Percentiles rank a stretch among this genome's conserved stretches.
Conservation (phyloP, 2,888 invertebrate genomes). For the Icerya purchasi region DNA sequence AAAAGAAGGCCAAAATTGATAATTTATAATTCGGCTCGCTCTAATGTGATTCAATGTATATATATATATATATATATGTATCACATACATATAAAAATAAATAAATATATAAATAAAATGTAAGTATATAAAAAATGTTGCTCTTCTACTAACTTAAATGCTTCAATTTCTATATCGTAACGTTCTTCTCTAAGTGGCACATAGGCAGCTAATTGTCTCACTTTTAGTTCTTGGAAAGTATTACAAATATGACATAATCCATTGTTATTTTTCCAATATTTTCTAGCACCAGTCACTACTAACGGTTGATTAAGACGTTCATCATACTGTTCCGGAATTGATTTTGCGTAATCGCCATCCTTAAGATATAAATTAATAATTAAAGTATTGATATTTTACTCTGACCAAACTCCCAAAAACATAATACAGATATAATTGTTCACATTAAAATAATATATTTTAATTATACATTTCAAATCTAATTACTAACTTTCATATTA, state of each 20-base stretch:
- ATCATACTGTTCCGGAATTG: conserved; percentile 17
- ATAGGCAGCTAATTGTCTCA: conserved; percentile 28
- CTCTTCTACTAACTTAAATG: conserved; percentile 20
- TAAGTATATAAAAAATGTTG: background rate
- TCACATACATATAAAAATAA: background rate
- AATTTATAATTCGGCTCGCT: no score
- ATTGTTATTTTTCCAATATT: conserved; percentile 13
- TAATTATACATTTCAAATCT: no score
- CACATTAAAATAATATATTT: no score
- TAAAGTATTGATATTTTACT: no score
- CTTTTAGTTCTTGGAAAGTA: conserved; percentile 27
- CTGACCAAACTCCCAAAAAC: no score
- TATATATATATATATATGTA: conserved; percentile 5
- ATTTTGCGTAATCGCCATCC: conserved; percentile 20
- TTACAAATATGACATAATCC: conserved; percentile 27
- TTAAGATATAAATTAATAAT: conserved; percentile 6
- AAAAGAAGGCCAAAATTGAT: no score
- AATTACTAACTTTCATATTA: no score
- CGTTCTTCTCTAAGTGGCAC: conserved; percentile 25
- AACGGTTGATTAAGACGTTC: conserved; percentile 13
- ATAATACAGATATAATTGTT: no score
- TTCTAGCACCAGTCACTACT: background rate
- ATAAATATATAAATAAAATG: background rate
- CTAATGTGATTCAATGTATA: no score
- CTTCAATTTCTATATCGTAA: conserved; percentile 23